Evolutionary conservation across 2,797 vertebrate genomes (phyloP), one percentile per base, ranked within the genome.

Genomic region (Karalla daura): DNA sequence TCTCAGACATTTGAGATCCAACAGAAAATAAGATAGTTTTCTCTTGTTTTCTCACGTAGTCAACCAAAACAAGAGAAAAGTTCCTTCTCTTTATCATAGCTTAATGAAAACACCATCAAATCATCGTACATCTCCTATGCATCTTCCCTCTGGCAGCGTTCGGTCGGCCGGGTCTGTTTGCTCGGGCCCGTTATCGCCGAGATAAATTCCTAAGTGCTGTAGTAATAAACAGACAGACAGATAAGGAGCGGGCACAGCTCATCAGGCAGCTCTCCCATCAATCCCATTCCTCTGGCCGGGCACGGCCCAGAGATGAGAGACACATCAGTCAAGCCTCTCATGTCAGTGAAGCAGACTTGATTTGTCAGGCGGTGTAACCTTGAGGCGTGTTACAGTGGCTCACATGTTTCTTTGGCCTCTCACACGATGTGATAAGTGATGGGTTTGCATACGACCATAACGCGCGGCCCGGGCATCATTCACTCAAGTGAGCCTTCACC

Each of bases 351-450:
- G 84, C 80, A 88, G 77, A 92, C 91, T 83, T 84, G 78, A 89
- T 91, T 85, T 89, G 88, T 92, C 87, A 84, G 78, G 39, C 80
- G 49, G 74, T 61, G 79, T 84, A 86, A 92, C 90, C 92, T 92
- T 90, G 88, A 87, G 83, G 80, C 61, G 24, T 5, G 28, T 63
- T 70, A 78, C 78, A 61, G 75, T 65, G 74, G 41, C 78, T 80
- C 80, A 63, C 85, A 81, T 82, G 75, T 62, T 70, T 81, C 66
- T 79, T 47, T 69, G 63, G 69, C 58, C 68, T 75, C 78, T 79
- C 70, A 24, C 63, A 54, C n/a, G 25, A 49, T 53, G 73, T 27
- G 23, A 58, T 77, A 73, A 81, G 67, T 80, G 76, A 88, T 76
- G 65, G 80, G 40, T 81, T 78, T 77, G 69, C 70, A 74, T 83